These are phyloP conservation scores for Drosophila niveifrons DNA, from an alignment of 2,888 invertebrate genomes.

Conservation along the genomic window DNA sequence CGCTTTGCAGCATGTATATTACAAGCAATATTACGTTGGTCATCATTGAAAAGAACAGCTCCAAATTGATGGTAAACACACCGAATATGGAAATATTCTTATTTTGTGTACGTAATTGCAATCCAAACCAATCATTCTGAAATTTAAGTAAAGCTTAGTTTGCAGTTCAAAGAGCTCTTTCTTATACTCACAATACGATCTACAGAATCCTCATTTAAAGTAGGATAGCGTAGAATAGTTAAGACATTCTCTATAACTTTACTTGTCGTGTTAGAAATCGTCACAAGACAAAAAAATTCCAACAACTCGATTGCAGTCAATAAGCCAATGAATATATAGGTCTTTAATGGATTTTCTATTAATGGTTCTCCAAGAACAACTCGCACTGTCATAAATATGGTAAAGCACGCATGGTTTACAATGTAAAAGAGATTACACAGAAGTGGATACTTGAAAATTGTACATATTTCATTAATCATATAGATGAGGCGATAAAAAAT, in stretches of 20 bases:
- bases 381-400: not conserved
- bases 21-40: conserved; percentile 29
- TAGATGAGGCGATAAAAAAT: conserved; percentile 22
- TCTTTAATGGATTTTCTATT: not conserved
- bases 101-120: conserved; percentile 39
- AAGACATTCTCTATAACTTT: conserved; percentile 7
- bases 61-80: conserved; percentile 15
- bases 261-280: conserved; percentile 1
- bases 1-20: conserved; percentile 49
- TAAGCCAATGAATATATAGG: not conserved
- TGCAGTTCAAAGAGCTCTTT: not conserved
- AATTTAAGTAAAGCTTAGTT: not conserved
- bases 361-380: not conserved
- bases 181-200: conserved; percentile 28
- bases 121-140: conserved; percentile 40
- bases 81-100: conserved; percentile 21
- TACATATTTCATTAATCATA: conserved; percentile 7
- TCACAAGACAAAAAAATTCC: not conserved
- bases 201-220: not conserved
- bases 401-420: not conserved
- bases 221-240: conserved; percentile 12
- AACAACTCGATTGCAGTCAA: not conserved
- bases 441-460: conserved; percentile 30
- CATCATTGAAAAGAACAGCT: conserved; percentile 13
- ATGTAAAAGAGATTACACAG: not conserved